Conservation (phyloP, 2,888 invertebrate species). For the Neoaliturus tenellus region DNA sequence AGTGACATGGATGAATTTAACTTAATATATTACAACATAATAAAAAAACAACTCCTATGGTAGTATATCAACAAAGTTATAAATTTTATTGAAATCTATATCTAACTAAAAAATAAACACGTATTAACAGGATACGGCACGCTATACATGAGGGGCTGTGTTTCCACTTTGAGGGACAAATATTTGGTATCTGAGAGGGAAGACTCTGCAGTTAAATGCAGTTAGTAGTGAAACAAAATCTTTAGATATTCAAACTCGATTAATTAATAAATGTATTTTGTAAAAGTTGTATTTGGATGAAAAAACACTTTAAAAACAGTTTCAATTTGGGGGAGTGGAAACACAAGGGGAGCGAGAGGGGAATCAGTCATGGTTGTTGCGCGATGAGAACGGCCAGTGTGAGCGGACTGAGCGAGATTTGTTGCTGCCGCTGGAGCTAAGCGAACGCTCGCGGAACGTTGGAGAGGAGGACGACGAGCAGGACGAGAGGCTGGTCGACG, state of each 20-base stretch:
- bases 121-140: slow-evolving; percentile 21
- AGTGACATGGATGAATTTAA: background rate
- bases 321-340: background rate
- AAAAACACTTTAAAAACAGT: too few relatives aligned
- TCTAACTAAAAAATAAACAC: slow-evolving; percentile 16
- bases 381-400: slow-evolving; percentile 70
- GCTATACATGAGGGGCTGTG: background rate
- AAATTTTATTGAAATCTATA: slow-evolving; percentile 12
- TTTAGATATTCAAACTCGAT: too few relatives aligned
- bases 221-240: slow-evolving; percentile 14
- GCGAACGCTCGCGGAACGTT: slow-evolving; percentile 72
- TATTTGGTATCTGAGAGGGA: background rate
- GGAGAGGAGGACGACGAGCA: slow-evolving; percentile 72
- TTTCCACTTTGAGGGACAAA: background rate
- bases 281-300: too few relatives aligned
- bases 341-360: slow-evolving; percentile 53
- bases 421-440: slow-evolving; percentile 71
- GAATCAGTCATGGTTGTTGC: slow-evolving; percentile 33
- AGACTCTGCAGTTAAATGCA: slow-evolving; percentile 45
- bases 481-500: slow-evolving; percentile 72
- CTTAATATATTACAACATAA: background rate
- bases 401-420: slow-evolving; percentile 69
- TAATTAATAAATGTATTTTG: too few relatives aligned
- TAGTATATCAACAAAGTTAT: slow-evolving; percentile 28
- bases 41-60: background rate